Evolutionary conservation across 1,140 invertebrate species (phyloP).

Genomic region (Drosophila obscura): DNA sequence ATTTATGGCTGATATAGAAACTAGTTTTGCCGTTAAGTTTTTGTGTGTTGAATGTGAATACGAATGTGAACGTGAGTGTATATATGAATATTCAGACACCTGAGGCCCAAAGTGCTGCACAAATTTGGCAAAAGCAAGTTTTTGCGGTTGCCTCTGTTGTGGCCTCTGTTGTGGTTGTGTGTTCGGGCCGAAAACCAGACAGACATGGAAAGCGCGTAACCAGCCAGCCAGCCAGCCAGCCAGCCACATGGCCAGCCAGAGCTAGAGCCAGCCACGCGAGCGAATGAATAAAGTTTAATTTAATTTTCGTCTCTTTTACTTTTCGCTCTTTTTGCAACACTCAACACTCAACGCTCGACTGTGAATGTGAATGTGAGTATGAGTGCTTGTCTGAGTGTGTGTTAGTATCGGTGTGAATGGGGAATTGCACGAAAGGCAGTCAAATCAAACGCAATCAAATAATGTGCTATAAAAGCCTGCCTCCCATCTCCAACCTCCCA

Average conservation of each 20-base stretch:
- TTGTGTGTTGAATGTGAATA: slow-evolving; percentile 8
- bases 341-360: background rate
- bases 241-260: slow-evolving; percentile 20
- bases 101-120: slow-evolving; percentile 38
- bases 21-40: slow-evolving; percentile 22
- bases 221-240: slow-evolving; percentile 11
- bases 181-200: slow-evolving; percentile 17
- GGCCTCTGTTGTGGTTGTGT: slow-evolving; percentile 13
- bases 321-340: slow-evolving; percentile 9
- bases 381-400: too few species aligned
- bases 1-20: background rate
- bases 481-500: too few species aligned
- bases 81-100: slow-evolving; percentile 23
- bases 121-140: slow-evolving; percentile 65
- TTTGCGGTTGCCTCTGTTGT: slow-evolving; percentile 16
- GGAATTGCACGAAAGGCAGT: slow-evolving; percentile 42
- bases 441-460: slow-evolving; percentile 9
- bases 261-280: slow-evolving; percentile 1
- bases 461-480: too few species aligned
- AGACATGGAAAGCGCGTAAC: slow-evolving; percentile 58
- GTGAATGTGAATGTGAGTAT: background rate
- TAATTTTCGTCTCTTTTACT: slow-evolving; percentile 41
- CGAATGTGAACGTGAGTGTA: background rate
- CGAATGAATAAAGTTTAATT: slow-evolving; percentile 58
- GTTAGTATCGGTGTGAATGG: slow-evolving; percentile 20